Conservation (phyloP, 2,113 vertebrate genomes). For the Larimichthys polyactis region DNA sequence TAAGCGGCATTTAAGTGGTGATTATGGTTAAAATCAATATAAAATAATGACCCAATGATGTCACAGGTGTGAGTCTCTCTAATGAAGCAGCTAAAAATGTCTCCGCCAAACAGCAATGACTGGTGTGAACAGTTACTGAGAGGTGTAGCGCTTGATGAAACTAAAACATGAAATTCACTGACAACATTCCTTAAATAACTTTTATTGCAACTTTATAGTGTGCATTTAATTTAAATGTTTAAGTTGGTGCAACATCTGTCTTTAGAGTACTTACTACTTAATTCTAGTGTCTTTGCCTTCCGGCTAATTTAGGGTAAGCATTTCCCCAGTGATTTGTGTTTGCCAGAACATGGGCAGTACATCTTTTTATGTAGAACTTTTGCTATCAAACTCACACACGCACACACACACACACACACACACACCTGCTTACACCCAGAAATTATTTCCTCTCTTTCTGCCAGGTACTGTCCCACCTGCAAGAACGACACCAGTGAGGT, state of each 20-base stretch:
- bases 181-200: not conserved
- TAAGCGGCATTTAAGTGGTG: conserved; percentile 21
- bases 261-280: not conserved
- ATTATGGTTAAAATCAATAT: conserved; percentile 40
- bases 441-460: conserved; percentile 20
- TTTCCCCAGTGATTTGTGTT: not conserved
- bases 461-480: conserved; percentile 99
- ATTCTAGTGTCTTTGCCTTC: not conserved
- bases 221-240: not conserved
- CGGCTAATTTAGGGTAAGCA: not conserved
- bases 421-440: not conserved
- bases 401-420: not conserved
- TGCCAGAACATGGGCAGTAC: not conserved
- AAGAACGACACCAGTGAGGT: conserved; percentile 99
- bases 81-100: not conserved
- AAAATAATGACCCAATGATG: conserved; percentile 26
- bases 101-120: too few relatives aligned
- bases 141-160: not conserved
- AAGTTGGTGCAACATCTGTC: not conserved
- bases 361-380: not conserved
- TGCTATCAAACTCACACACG: not conserved
- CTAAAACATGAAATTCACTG: not conserved
- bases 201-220: not conserved
- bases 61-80: conserved; percentile 29
- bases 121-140: not conserved